These are phyloP conservation scores for Meteorus colon DNA, from an alignment of 2,888 invertebrate species.

Conservation along the genomic window DNA sequence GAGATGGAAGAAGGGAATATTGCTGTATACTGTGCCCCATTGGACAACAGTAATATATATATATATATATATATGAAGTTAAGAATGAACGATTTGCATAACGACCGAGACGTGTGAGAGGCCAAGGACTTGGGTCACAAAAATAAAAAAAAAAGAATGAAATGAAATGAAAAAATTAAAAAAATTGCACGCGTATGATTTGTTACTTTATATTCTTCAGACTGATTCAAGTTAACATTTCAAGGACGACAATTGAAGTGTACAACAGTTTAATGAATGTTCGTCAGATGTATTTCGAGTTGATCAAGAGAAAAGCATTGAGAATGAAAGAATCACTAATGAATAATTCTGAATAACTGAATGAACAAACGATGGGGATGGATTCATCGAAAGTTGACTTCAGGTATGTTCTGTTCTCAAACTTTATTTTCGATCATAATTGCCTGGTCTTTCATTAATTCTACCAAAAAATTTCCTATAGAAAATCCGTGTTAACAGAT, in stretches of 20 bases:
- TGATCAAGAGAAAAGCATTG: too few species aligned
- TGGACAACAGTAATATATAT: slow-evolving; percentile 5
- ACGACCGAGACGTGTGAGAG: slow-evolving; percentile 34
- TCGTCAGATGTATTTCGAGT: background rate
- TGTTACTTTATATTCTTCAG: background rate
- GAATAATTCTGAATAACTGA: too few species aligned
- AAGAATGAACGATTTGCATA: slow-evolving; percentile 39
- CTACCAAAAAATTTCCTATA: too few species aligned
- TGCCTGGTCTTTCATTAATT: too few species aligned
- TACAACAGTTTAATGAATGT: background rate
- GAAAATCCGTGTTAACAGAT: too few species aligned
- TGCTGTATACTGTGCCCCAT: slow-evolving; percentile 1
- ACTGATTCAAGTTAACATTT: background rate
- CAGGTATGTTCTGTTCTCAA: too few species aligned
- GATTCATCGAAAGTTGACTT: too few species aligned
- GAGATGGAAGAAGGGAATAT: slow-evolving; percentile 27
- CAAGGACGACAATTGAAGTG: background rate
- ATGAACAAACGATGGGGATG: too few species aligned
- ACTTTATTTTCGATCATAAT: too few species aligned
- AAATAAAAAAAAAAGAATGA: background rate
- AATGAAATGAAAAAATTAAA: background rate
- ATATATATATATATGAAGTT: slow-evolving; percentile 14
- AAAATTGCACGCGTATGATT: slow-evolving; percentile 22
- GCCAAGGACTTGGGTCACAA: slow-evolving; percentile 20
- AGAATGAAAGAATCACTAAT: too few species aligned